These are phyloP conservation scores for Elmis aenea DNA, from an alignment of 2,888 invertebrate genomes.

Conservation along the genomic window DNA sequence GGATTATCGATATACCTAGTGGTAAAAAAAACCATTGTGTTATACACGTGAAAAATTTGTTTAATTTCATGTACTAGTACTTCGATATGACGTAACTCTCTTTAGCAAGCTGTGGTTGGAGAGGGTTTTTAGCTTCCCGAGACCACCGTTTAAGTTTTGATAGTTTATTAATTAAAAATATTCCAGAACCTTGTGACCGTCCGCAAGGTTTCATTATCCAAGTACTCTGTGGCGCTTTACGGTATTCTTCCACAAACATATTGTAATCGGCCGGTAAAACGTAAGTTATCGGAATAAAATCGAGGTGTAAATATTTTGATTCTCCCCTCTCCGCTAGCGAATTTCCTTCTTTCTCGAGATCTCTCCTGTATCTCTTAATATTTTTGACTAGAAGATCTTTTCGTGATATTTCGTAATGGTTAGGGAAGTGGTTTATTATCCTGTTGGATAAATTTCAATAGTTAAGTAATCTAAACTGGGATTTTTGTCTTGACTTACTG, in stretches of 20 bases:
- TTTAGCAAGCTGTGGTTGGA: conserved; percentile 78
- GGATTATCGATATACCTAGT: conserved; percentile 87
- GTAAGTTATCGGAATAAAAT: conserved; percentile 91
- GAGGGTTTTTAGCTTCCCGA: conserved; percentile 77
- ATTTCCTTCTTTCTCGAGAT: conserved; percentile 86
- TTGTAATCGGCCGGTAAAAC: conserved; percentile 94
- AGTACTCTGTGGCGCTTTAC: conserved; percentile 88
- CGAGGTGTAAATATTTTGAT: conserved; percentile 73
- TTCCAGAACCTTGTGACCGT: conserved; percentile 91
- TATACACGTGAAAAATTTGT: neutral
- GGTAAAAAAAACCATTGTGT: neutral
- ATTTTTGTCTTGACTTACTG: conserved; percentile 57
- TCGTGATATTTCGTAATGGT: conserved; percentile 89
- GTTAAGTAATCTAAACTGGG: neutral
- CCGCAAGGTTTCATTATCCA: conserved; percentile 99
- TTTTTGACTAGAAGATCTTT: conserved; percentile 96
- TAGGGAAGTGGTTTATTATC: conserved; percentile 93
- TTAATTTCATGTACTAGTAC: conserved; percentile 32
- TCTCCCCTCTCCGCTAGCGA: conserved; percentile 79
- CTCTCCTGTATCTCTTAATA: conserved; percentile 89
- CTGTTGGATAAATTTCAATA: conserved; percentile 42
- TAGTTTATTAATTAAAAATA: conserved; percentile 91
- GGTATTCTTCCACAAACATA: conserved; percentile 94
- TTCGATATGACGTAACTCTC: conserved; percentile 96
- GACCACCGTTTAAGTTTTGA: conserved; percentile 91